Conservation (phyloP, 1,140 invertebrate species). For the Drosophila melanica region DNA sequence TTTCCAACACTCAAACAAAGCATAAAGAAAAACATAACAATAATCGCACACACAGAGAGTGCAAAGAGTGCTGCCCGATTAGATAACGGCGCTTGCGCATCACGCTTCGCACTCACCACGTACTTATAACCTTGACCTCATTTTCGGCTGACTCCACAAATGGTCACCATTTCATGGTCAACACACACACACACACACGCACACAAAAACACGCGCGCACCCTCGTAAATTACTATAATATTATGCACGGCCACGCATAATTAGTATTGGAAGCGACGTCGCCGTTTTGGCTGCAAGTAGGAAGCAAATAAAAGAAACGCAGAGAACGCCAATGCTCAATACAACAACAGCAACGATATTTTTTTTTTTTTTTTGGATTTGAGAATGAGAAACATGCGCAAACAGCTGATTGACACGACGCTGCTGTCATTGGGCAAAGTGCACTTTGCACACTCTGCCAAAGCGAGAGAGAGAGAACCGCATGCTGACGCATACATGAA, state of each 20-base stretch:
- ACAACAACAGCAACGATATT: background rate
- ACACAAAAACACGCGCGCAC: conserved; percentile 11
- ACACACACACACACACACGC: background rate
- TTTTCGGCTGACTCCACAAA: conserved; percentile 35
- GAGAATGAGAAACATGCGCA: conserved; percentile 6
- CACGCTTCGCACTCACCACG: conserved; percentile 1
- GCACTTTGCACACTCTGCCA: conserved; percentile 27
- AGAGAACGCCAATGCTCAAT: conserved; percentile 1
- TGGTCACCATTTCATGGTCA: conserved; percentile 36
- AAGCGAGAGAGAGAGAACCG: conserved; percentile 5
- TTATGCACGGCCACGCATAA: conserved; percentile 57
- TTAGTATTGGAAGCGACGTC: conserved; percentile 51
- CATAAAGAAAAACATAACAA: background rate
- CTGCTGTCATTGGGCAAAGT: conserved; percentile 1
- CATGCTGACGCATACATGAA: conserved; percentile 28
- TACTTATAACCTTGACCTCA: conserved; percentile 63
- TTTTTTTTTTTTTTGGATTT: no score
- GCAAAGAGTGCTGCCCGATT: background rate
- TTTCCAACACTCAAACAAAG: conserved; percentile 84
- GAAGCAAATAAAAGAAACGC: conserved; percentile 7
- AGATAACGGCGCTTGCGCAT: conserved; percentile 21
- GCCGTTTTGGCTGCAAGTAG: conserved; percentile 26
- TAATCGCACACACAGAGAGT: background rate
- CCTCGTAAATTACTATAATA: conserved; percentile 37
- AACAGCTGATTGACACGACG: conserved; percentile 23